Percentiles rank a stretch among this genome's conserved stretches.
Conservation (phyloP, 2,888 invertebrate genomes). For the Tortrix viridana region DNA sequence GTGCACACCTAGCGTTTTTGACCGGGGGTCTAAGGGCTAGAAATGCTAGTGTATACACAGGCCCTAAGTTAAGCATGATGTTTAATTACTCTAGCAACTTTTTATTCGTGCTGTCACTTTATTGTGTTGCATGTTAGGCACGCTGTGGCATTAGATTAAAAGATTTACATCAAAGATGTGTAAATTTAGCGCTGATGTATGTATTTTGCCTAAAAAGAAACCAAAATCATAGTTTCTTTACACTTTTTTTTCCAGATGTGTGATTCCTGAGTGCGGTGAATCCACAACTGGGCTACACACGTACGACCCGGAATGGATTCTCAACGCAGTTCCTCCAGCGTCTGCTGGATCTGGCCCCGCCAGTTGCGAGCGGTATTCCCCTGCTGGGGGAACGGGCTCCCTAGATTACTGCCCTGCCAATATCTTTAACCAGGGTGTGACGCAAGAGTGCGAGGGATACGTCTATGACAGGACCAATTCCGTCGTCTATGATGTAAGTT, state of each 20-base stretch:
- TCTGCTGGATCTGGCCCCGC: constrained; percentile 53
- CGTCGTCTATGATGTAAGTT: constrained; percentile 68
- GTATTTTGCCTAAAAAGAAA: too few species aligned
- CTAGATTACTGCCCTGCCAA: constrained; percentile 58
- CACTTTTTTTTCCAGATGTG: constrained; percentile 62
- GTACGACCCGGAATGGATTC: constrained; percentile 72
- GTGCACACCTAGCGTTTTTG: too few species aligned
- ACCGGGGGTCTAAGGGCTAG: too few species aligned
- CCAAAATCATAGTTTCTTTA: too few species aligned
- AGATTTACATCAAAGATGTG: too few species aligned
- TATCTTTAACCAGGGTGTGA: constrained; percentile 52
- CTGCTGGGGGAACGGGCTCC: constrained; percentile 52
- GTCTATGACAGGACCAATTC: constrained; percentile 68
- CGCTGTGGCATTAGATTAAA: too few species aligned
- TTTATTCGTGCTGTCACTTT: too few species aligned
- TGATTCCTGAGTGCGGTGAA: constrained; percentile 79
- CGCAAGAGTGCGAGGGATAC: constrained; percentile 55
- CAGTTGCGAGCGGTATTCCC: constrained; percentile 73
- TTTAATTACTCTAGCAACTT: too few species aligned
- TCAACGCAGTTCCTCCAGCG: constrained; percentile 68
- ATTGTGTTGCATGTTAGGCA: too few species aligned
- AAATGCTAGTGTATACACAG: too few species aligned
- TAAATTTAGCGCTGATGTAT: too few species aligned
- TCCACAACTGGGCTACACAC: constrained; percentile 52
- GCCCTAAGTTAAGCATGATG: too few species aligned